Percentiles rank a stretch among this genome's conserved stretches.
These are phyloP conservation scores for Zaprionus capensis DNA, from an alignment of 1,140 invertebrate genomes.

Conservation along the genomic window DNA sequence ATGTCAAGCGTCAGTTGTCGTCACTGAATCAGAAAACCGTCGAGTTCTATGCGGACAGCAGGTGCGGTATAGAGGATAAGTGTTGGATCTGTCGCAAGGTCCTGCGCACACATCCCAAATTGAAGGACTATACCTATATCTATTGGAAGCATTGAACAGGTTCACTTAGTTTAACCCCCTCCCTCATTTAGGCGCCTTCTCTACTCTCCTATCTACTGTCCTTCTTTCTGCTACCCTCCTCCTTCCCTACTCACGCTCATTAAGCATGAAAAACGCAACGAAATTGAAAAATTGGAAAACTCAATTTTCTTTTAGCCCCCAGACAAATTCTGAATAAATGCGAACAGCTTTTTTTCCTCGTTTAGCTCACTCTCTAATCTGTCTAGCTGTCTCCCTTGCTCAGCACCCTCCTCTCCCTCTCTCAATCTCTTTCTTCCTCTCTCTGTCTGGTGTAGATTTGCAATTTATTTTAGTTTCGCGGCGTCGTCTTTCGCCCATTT, in stretches of 20 bases:
- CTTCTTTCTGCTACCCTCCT: not conserved
- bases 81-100: slow-evolving; percentile 83
- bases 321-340: slow-evolving; percentile 70
- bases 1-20: slow-evolving; percentile 81
- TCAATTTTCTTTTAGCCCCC: slow-evolving; percentile 27
- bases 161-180: not conserved
- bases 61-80: slow-evolving; percentile 83
- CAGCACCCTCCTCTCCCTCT: not conserved
- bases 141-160: slow-evolving; percentile 70
- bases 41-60: slow-evolving; percentile 83
- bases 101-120: slow-evolving; percentile 77
- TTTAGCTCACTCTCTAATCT: slow-evolving; percentile 40
- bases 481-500: slow-evolving; percentile 31
- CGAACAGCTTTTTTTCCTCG: slow-evolving; percentile 61
- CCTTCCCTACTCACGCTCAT: not conserved
- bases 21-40: slow-evolving; percentile 76
- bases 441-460: slow-evolving; percentile 38
- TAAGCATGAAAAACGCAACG: slow-evolving; percentile 12
- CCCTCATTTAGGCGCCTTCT: too few species aligned
- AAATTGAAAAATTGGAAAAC: slow-evolving; percentile 17
- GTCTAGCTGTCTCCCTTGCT: slow-evolving; percentile 23
- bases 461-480: slow-evolving; percentile 67
- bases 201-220: not conserved
- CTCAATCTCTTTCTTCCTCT: not conserved
- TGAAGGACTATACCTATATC: slow-evolving; percentile 78